These are phyloP conservation scores for Drosophila saltans DNA, from an alignment of 1,140 invertebrate species.

Conservation along the genomic window DNA sequence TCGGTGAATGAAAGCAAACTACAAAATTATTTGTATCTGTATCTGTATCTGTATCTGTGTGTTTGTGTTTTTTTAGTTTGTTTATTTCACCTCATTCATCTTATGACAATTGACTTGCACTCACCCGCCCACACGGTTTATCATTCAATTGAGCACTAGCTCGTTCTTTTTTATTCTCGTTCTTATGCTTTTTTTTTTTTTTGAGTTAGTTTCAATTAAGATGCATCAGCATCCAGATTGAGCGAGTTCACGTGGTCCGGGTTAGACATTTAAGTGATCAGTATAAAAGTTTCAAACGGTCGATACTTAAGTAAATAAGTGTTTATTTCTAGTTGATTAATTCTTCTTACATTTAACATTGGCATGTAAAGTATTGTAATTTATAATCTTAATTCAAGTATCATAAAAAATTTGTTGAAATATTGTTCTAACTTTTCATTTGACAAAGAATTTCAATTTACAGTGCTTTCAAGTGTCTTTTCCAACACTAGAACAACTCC, in stretches of 20 bases:
- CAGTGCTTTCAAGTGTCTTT: no score
- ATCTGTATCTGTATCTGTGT: no score
- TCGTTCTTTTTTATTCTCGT: neutral
- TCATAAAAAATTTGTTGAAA: no score
- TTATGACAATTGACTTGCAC: constrained; percentile 6
- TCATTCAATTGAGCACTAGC: constrained; percentile 2
- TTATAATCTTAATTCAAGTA: no score
- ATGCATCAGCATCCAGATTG: constrained; percentile 1
- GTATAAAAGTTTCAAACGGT: neutral
- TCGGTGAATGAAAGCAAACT: constrained; percentile 5
- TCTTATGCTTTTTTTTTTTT: constrained; percentile 1
- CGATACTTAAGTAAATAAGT: neutral
- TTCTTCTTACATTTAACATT: no score
- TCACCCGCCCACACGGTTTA: neutral
- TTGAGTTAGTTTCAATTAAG: constrained; percentile 13
- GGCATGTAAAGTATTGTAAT: no score
- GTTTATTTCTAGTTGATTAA: no score
- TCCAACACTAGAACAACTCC: no score
- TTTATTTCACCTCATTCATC: neutral
- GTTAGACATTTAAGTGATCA: neutral
- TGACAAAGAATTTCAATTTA: no score
- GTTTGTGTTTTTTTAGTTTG: neutral
- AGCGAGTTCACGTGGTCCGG: neutral
- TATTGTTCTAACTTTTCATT: no score
- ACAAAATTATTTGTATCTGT: neutral